phyloP scores from a whole-genome alignment of 2,888 invertebrate species.

The Ptilodon capucinus region DNA sequence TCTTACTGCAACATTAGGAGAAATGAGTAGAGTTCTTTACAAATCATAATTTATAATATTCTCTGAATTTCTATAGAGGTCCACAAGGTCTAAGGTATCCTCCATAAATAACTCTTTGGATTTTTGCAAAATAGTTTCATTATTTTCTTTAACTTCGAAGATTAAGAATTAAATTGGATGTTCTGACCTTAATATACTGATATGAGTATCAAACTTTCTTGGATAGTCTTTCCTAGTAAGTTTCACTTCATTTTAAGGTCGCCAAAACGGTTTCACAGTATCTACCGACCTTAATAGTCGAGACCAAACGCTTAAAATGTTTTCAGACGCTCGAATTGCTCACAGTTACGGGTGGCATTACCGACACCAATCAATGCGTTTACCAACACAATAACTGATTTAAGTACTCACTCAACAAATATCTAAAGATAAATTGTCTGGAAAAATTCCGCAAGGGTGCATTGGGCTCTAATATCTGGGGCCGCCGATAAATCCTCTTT shows the following conservation, averaged over 20 bases:
- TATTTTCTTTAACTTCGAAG: constrained; percentile 15
- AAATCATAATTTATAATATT: constrained; percentile 21
- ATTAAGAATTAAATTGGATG: constrained; percentile 10
- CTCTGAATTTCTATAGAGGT: constrained; percentile 6
- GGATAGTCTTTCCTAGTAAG: no score
- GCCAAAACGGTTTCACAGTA: no score
- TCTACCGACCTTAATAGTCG: no score
- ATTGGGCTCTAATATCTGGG: constrained; percentile 9
- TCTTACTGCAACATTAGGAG: not conserved
- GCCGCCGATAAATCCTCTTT: constrained; percentile 10
- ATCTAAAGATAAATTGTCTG: not conserved
- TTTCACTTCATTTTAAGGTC: no score
- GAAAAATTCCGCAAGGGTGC: constrained; percentile 1
- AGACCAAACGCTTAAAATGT: no score
- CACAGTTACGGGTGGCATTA: no score
- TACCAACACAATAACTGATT: no score
- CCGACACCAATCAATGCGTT: no score
- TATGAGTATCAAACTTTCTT: no score
- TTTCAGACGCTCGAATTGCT: no score
- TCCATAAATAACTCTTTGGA: constrained; percentile 21
- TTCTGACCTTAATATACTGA: no score
- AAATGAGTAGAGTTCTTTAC: constrained; percentile 2
- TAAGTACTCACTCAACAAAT: not conserved
- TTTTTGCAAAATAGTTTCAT: constrained; percentile 24
- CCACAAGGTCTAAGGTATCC: no score